Percentiles rank a stretch among this genome's conserved stretches.
phyloP scores from a whole-genome alignment of 1,140 invertebrate genomes.

The Triops cancriformis region DNA sequence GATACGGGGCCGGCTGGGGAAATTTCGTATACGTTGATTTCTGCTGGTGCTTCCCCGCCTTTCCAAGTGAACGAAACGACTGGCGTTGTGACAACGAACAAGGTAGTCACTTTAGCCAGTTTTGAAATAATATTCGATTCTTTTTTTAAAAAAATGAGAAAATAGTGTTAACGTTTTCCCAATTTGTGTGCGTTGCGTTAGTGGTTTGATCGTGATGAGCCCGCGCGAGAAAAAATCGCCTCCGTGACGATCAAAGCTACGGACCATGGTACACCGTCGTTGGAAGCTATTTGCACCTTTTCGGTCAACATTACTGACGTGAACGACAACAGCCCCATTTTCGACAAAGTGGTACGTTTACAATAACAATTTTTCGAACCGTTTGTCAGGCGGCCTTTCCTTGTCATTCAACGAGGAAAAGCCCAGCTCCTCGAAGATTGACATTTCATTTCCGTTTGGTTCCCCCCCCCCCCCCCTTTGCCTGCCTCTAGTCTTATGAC shows the following conservation, averaged over 20 bases:
- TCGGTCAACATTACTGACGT: constrained; percentile 77
- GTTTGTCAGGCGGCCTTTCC: constrained; percentile 12
- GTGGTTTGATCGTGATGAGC: constrained; percentile 75
- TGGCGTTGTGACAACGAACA: constrained; percentile 20
- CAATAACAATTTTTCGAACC: constrained; percentile 21
- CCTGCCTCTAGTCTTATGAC: constrained; percentile 52
- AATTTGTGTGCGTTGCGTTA: constrained; percentile 36
- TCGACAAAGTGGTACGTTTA: constrained; percentile 65
- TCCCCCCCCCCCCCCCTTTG: constrained; percentile 3
- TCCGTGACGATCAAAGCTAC: constrained; percentile 71
- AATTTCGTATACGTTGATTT: constrained; percentile 22
- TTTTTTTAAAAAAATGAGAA: neutral
- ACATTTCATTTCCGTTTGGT: constrained; percentile 4
- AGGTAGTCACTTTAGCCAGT: neutral
- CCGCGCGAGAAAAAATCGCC: constrained; percentile 69
- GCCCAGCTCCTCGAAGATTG: neutral
- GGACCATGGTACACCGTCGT: constrained; percentile 70
- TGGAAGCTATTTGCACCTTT: constrained; percentile 79
- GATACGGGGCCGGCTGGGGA: constrained; percentile 25
- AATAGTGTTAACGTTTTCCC: neutral
- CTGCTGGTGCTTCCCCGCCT: constrained; percentile 14
- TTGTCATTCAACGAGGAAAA: neutral
- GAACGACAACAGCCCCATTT: constrained; percentile 77
- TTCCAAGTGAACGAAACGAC: constrained; percentile 24
- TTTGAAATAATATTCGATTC: neutral